Evolutionary conservation across 2,113 vertebrate species (phyloP).

Genomic region (Crotalus helleri): DNA sequence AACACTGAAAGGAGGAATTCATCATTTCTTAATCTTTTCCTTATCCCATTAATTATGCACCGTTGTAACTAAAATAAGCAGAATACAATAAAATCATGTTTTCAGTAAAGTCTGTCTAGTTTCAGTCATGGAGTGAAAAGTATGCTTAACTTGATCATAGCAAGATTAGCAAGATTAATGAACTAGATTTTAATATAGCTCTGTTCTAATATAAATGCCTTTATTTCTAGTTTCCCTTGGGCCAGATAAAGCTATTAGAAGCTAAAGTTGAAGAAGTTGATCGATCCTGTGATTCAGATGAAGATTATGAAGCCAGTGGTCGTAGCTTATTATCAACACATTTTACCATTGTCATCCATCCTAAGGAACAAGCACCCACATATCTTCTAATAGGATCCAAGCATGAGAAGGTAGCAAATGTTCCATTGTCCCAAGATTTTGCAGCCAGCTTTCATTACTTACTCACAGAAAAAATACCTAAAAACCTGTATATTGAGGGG

Average conservation of each 20-base stretch:
- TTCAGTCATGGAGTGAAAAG: background rate
- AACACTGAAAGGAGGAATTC: background rate
- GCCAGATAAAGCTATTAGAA: slow-evolving; percentile 93
- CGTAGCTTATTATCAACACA: slow-evolving; percentile 77
- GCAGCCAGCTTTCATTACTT: background rate
- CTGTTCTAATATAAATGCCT: slow-evolving; percentile 30
- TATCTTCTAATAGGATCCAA: slow-evolving; percentile 88
- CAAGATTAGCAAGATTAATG: background rate
- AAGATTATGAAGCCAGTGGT: slow-evolving; percentile 82
- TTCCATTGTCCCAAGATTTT: slow-evolving; percentile 4
- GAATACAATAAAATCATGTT: background rate
- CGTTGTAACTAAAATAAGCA: background rate
- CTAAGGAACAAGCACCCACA: slow-evolving; percentile 86
- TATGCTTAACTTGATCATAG: background rate
- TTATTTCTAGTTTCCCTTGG: slow-evolving; percentile 87
- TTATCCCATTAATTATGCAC: background rate
- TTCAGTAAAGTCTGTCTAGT: background rate
- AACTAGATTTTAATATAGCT: slow-evolving; percentile 7
- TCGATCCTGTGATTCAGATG: slow-evolving; percentile 84
- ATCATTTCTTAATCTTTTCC: background rate
- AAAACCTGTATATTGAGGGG: background rate
- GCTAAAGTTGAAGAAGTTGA: slow-evolving; percentile 90
- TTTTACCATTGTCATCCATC: slow-evolving; percentile 84
- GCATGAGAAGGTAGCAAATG: slow-evolving; percentile 83
- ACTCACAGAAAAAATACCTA: background rate